Base-by-base conservation (phyloP, 2,888 invertebrate genomes). In the Folsomia manolachei region DNA sequence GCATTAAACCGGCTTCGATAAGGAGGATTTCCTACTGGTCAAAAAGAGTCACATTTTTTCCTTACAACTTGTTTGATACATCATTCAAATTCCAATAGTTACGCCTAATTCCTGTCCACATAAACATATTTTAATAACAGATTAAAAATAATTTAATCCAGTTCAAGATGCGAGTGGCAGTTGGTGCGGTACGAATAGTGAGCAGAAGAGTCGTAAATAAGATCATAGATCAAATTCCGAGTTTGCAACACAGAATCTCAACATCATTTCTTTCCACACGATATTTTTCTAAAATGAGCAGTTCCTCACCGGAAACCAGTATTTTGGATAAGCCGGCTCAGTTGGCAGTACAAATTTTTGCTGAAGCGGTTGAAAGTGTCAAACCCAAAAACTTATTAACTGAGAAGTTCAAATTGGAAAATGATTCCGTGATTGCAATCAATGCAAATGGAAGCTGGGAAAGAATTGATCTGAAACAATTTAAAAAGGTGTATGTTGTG, bases 311-410 rank as follows among this genome's bases (percentile, higher is more conserved):
- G n/a, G 39, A 39, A 39, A 39, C 39, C 39, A 14, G n/a, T n/a
- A n/a, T 39, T 39, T 24, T 64, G 27, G 64, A 64, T 27, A 26
- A 66, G 18, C 75, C 75, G 2, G 66, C 69, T 9, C 84, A 82
- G 56, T 85, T 86, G 77, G 85, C 78, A 14, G 75, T 70, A 65
- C 53, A 56, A 11, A 75, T 75, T 25, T 75, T 71, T 53, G 63
- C 84, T 25, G 21, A 73, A 19, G 69, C 71, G 2, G n/a, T 76
- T 9, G 53, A 71, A 52, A 74, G 64, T 68, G 76, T 74, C 4
- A 69, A 71, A 9, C 76, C 76, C 0, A 71, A 27, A 71, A 53
- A 65, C 63, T 74, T 51, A 69, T 70, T 39, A 64, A 67, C 1
- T 39, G 63, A 0, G 25, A 73, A 23, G 65, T 69, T 23, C 27